Evolutionary conservation across 2,888 invertebrate genomes (phyloP).

Genomic region (Elmis aenea): DNA sequence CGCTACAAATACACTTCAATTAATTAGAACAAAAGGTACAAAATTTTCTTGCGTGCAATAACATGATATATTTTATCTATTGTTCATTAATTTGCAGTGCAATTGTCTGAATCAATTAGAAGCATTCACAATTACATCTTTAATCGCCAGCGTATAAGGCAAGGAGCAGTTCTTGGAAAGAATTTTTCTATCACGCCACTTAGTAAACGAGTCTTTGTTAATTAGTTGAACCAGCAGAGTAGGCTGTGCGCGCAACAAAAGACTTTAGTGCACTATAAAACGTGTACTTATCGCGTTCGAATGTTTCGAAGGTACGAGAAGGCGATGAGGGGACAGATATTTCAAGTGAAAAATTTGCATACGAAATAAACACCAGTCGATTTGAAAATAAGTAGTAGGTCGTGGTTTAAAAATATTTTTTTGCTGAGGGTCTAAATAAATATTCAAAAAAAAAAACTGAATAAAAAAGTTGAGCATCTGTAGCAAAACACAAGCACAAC

Average conservation of each 20-base stretch:
- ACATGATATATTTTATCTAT: constrained; percentile 12
- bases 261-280: constrained; percentile 23
- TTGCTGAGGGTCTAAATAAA: too few species aligned
- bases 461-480: too few species aligned
- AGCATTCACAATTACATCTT: constrained; percentile 26
- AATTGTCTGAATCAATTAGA: constrained; percentile 27
- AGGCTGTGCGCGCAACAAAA: constrained; percentile 19
- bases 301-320: constrained; percentile 18
- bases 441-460: too few species aligned
- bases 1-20: too few species aligned
- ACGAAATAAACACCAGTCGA: too few species aligned
- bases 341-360: too few species aligned
- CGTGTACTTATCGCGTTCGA: constrained; percentile 17
- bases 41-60: too few species aligned
- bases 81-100: constrained; percentile 21
- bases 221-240: constrained; percentile 25
- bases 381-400: too few species aligned
- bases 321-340: constrained; percentile 20
- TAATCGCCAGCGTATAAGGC: constrained; percentile 30
- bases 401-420: too few species aligned
- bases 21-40: too few species aligned
- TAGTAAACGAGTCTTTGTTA: constrained; percentile 25
- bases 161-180: constrained; percentile 20
- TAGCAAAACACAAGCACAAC: too few species aligned
- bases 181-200: constrained; percentile 22